These are phyloP conservation scores for Malurus splendens DNA, from an alignment of 2,797 vertebrate species.

Conservation along the genomic window DNA sequence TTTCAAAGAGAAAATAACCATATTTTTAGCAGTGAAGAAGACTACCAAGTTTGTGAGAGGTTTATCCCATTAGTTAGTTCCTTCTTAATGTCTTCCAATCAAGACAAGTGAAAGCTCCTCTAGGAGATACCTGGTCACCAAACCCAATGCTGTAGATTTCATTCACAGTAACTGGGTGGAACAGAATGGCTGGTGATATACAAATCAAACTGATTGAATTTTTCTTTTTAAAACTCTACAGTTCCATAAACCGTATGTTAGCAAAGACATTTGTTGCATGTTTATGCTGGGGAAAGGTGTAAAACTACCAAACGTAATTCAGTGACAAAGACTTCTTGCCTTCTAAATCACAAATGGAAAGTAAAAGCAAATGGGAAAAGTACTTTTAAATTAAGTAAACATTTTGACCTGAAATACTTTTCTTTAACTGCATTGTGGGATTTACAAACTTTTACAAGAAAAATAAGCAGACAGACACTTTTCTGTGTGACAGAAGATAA, in stretches of 20 bases:
- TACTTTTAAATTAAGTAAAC: neutral
- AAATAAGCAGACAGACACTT: neutral
- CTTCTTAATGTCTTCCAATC: neutral
- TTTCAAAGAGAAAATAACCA: neutral
- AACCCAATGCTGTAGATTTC: neutral
- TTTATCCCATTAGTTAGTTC: neutral
- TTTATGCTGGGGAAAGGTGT: neutral
- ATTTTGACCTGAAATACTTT: neutral
- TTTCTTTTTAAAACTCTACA: neutral
- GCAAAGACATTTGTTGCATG: neutral
- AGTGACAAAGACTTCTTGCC: neutral
- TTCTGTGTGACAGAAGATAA: neutral
- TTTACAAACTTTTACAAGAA: neutral
- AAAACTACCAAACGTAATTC: neutral
- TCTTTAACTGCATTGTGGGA: neutral
- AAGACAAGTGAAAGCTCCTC: neutral
- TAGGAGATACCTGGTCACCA: neutral
- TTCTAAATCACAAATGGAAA: neutral
- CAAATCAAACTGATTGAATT: neutral
- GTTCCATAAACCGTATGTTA: neutral
- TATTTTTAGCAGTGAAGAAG: neutral
- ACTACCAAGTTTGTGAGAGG: neutral
- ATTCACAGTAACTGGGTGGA: neutral
- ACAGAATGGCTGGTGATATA: neutral
- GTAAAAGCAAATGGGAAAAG: neutral